phyloP scores from a whole-genome alignment of 2,888 invertebrate species.

The Hololepta plana region DNA sequence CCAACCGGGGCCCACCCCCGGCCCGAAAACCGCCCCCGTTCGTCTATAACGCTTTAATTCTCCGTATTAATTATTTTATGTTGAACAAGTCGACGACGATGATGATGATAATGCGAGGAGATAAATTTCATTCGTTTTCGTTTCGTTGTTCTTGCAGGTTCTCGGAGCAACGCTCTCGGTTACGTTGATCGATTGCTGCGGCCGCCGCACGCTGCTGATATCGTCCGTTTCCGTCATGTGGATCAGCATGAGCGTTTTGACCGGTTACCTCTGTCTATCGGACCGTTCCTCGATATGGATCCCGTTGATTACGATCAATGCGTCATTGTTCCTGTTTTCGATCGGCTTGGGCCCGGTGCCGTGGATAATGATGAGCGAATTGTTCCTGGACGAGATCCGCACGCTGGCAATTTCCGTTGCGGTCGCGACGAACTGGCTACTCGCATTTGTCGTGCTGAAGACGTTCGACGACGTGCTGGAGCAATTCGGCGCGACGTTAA shows the following conservation, averaged over 20 bases:
- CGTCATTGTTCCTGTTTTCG: no score
- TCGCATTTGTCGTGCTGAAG: constrained; percentile 45
- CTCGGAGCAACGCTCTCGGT: constrained; percentile 37
- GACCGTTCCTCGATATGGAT: constrained; percentile 27
- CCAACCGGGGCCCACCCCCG: no score
- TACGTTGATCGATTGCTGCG: constrained; percentile 37
- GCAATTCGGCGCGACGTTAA: constrained; percentile 36
- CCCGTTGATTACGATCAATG: no score
- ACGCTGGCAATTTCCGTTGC: constrained; percentile 52
- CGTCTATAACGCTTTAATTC: no score
- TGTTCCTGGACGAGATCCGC: no score
- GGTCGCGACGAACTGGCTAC: constrained; percentile 47
- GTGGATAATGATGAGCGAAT: constrained; percentile 50
- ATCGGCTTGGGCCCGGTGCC: constrained; percentile 54
- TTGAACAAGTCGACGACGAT: no score
- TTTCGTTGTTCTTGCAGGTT: constrained; percentile 25
- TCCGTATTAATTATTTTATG: no score
- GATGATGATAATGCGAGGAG: not conserved
- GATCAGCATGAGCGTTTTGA: no score
- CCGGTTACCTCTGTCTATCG: constrained; percentile 5
- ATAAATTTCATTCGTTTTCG: constrained; percentile 3
- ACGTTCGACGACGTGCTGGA: constrained; percentile 40
- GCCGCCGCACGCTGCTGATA: constrained; percentile 42
- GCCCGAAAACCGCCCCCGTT: no score
- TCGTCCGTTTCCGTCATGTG: constrained; percentile 38